Base-by-base conservation (phyloP, 1,140 invertebrate genomes). In the Bombus waltoni region DNA sequence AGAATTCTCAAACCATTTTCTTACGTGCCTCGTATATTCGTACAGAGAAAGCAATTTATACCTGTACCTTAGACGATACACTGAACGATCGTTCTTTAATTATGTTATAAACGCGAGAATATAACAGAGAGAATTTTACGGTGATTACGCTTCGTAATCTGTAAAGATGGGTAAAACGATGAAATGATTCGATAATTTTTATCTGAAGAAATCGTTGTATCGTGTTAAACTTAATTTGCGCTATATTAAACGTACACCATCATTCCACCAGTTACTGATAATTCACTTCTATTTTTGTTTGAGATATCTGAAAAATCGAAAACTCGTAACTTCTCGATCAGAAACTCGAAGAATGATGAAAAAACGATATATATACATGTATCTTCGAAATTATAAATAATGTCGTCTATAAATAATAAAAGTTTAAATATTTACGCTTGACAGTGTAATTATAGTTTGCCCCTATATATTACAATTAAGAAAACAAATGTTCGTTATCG, bases 101-200 rank as follows among this genome's bases (percentile, higher is more conserved):
- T 81, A 65, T 79, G 66, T 88, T 77, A 89, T 38, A 88, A 88
- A 88, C 59, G 72, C 72, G 28, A 59, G 66, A 38, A 88, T 83
- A 88, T 53, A 83, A 57, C 65, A 88, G 57, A 83, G 38, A 62
- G 11, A 42, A 42, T 62, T 87, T 70, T 65, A 80, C 10, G 18
- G 72, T 35, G 40, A 75, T 79, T 73, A 44, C 65, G 73, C 40
- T 78, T 53, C n/a, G 53, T 88, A 80, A 84, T 84, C 59, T 11
- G 59, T n/a, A 62, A 62, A 13, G 44, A 66, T 74, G 44, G 47
- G 32, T 75, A 35, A 62, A 82, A 82, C 35, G 44, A 57, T 66
- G 35, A 77, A 66, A 76, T 70, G 35, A 35, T 66, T 38, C 1
- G 38, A 57, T 53, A 76, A 53, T 35, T 65, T 40, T 18, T 35